Evolutionary conservation across 2,797 vertebrate species (phyloP).

Genomic region (Mus caroli): DNA sequence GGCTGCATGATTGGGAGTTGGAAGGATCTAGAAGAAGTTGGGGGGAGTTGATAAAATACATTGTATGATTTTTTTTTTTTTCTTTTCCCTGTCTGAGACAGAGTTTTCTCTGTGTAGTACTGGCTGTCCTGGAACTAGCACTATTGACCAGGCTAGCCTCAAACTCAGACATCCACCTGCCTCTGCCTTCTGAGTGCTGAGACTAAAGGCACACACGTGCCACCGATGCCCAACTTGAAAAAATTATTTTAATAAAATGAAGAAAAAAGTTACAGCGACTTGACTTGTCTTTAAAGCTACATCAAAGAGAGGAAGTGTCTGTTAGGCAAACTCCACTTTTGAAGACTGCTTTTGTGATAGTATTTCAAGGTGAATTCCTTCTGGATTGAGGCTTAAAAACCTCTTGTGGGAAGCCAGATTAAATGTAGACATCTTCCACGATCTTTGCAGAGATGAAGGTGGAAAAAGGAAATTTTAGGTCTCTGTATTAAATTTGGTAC

Average conservation of each 20-base stretch:
- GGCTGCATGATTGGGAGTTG: no score
- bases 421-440: background rate
- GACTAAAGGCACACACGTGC: background rate
- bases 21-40: background rate
- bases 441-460: slow-evolving; percentile 31
- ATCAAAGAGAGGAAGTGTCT: background rate
- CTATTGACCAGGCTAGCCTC: background rate
- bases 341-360: background rate
- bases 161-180: background rate
- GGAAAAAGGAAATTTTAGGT: background rate
- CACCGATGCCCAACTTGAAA: background rate
- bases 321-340: background rate
- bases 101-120: background rate
- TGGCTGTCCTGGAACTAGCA: background rate
- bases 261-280: background rate
- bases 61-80: background rate
- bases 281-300: slow-evolving; percentile 1
- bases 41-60: background rate
- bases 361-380: slow-evolving; percentile 1
- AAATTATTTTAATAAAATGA: background rate
- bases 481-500: background rate
- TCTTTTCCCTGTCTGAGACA: background rate
- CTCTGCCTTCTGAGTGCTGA: background rate
- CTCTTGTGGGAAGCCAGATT: background rate
- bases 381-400: background rate